Evolutionary conservation across 2,888 invertebrate species (phyloP), one percentile per base, ranked within the genome.

Genomic region (Cylloceria caligata): DNA sequence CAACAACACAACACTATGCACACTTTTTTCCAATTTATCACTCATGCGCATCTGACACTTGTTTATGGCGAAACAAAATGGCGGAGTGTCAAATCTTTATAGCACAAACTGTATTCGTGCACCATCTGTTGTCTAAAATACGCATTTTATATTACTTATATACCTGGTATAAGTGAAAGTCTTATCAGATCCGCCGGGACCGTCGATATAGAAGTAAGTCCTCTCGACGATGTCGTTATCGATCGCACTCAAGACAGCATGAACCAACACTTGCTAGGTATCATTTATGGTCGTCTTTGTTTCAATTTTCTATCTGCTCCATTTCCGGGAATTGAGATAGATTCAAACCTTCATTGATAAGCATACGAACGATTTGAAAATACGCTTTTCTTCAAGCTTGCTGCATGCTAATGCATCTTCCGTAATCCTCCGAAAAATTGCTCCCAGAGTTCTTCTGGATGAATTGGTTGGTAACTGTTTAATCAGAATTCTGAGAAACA

Each of bases 131-230:
- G n/a, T n/a, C n/a, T n/a, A n/a, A n/a, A n/a, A n/a, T n/a, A n/a
- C n/a, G n/a, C n/a, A n/a, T n/a, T n/a, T n/a, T n/a, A n/a, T n/a
- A n/a, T n/a, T n/a, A n/a, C n/a, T n/a, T n/a, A n/a, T n/a, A n/a
- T n/a, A n/a, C n/a, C n/a, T n/a, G n/a, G n/a, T n/a, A n/a, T 90
- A 91, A 0, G 93, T 75, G 78, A 86, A 93, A 2, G 93, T 93
- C 86, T 93, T 93, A 1, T 92, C 93, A 21, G 91, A 90, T 16
- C 93, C 93, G 4, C 92, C 93, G 1, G 93, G 91, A 13, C 91
- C 93, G 85, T 93, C 93, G 24, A 85, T 81, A 34, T 83, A 86
- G 21, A 83, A 6, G 93, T 24, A n/a, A n/a, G n/a, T n/a, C n/a
- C n/a, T n/a, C n/a, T n/a, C n/a, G n/a, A n/a, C n/a, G n/a, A n/a